Evolutionary conservation across 1,140 invertebrate genomes (phyloP).

Genomic region (Drosophila chauvacae): DNA sequence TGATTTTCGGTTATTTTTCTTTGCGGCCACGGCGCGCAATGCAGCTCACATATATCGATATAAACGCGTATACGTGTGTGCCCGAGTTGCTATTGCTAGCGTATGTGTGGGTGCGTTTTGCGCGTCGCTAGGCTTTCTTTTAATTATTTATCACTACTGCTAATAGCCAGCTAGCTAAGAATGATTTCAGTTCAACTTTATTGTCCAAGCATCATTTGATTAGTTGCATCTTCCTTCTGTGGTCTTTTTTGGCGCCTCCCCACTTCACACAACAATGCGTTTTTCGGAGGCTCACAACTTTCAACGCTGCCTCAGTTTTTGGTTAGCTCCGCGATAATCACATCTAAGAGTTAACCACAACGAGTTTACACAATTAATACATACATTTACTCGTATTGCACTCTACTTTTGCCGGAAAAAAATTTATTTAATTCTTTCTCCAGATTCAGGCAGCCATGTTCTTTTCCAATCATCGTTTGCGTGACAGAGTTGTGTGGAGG

Average conservation of each 20-base stretch:
- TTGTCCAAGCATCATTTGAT: neutral
- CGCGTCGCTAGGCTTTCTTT: slow-evolving; percentile 42
- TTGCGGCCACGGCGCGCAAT: slow-evolving; percentile 58
- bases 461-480: slow-evolving; percentile 41
- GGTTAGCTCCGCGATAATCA: neutral
- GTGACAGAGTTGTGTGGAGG: slow-evolving; percentile 17
- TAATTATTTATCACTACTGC: neutral
- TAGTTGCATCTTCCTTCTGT: slow-evolving; percentile 11
- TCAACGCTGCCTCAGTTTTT: no score
- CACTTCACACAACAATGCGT: slow-evolving; percentile 30
- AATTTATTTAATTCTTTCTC: slow-evolving; percentile 58
- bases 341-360: no score
- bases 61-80: slow-evolving; percentile 18
- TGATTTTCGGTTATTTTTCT: slow-evolving; percentile 65
- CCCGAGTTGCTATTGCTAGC: slow-evolving; percentile 4
- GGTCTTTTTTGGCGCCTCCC: slow-evolving; percentile 30
- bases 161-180: neutral
- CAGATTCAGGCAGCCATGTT: slow-evolving; percentile 56
- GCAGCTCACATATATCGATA: slow-evolving; percentile 56
- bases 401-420: slow-evolving; percentile 65
- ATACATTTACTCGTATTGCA: slow-evolving; percentile 57
- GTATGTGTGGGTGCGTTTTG: slow-evolving; percentile 25
- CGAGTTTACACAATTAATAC: slow-evolving; percentile 31
- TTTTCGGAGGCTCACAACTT: slow-evolving; percentile 10
- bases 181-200: neutral